phyloP scores from a whole-genome alignment of 2,797 vertebrate species.

The Acrossocheilus fasciatus region DNA sequence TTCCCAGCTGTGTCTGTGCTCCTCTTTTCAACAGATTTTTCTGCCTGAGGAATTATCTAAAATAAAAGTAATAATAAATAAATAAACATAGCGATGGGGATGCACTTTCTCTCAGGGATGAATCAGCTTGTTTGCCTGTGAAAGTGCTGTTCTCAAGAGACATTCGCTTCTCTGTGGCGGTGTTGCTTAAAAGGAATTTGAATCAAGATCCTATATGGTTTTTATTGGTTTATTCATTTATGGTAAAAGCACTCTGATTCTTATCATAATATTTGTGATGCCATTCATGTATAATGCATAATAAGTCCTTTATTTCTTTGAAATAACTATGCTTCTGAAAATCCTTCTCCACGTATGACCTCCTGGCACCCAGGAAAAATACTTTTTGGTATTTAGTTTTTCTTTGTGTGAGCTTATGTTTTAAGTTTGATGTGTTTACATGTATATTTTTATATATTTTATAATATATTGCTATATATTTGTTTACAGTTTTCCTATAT shows the following conservation, averaged over 20 bases:
- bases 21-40: constrained; percentile 10
- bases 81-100: constrained; percentile 34
- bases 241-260: neutral
- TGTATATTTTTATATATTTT: neutral
- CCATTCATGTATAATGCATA: neutral
- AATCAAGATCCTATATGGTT: constrained; percentile 1
- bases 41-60: constrained; percentile 27
- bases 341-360: neutral
- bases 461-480: neutral
- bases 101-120: constrained; percentile 23
- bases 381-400: neutral
- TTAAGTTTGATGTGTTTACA: neutral
- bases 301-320: neutral
- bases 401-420: neutral
- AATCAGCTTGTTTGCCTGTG: constrained; percentile 15
- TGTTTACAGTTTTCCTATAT: neutral
- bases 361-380: neutral
- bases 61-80: constrained; percentile 48
- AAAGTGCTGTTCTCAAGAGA: constrained; percentile 13
- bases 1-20: constrained; percentile 13
- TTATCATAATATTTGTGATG: constrained; percentile 16
- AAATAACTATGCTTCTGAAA: neutral
- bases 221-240: constrained; percentile 23
- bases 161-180: constrained; percentile 2
- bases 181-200: neutral